Conservation (phyloP, 2,888 invertebrate species). For the Pollenia labialis region DNA sequence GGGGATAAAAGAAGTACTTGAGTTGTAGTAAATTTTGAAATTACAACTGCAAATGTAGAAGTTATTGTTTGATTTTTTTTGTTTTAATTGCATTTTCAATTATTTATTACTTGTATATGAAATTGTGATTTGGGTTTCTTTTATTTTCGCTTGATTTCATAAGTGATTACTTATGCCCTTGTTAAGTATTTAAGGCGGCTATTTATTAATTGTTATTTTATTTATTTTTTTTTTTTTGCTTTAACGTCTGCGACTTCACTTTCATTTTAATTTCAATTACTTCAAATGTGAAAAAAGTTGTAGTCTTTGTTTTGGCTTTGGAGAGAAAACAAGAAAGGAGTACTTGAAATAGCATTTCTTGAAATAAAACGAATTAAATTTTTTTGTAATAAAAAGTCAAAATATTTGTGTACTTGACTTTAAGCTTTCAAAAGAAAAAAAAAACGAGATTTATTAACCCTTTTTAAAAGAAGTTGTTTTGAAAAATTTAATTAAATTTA, state of each 20-base stretch:
- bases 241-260: conserved; percentile 41
- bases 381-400: conserved; percentile 50
- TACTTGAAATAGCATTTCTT: conserved; percentile 33
- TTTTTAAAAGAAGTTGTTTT: background rate
- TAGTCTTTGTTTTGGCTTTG: conserved; percentile 16
- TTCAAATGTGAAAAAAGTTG: conserved; percentile 19
- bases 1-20: conserved; percentile 37
- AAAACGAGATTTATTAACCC: conserved; percentile 10
- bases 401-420: conserved; percentile 57
- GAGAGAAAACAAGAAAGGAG: conserved; percentile 11
- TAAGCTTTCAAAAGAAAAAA: conserved; percentile 6
- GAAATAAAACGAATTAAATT: conserved; percentile 12
- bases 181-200: conserved; percentile 33
- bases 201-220: background rate
- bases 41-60: background rate
- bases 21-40: background rate
- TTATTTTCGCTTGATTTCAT: conserved; percentile 21
- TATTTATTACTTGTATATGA: conserved; percentile 36
- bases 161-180: conserved; percentile 65
- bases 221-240: background rate
- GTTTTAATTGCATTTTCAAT: conserved; percentile 64
- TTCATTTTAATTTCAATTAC: conserved; percentile 58
- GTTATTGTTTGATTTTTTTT: conserved; percentile 23
- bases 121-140: conserved; percentile 34
- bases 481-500: no score